Base-by-base conservation (phyloP, 2,888 invertebrate species). In the Camptogramma bilineatum region DNA sequence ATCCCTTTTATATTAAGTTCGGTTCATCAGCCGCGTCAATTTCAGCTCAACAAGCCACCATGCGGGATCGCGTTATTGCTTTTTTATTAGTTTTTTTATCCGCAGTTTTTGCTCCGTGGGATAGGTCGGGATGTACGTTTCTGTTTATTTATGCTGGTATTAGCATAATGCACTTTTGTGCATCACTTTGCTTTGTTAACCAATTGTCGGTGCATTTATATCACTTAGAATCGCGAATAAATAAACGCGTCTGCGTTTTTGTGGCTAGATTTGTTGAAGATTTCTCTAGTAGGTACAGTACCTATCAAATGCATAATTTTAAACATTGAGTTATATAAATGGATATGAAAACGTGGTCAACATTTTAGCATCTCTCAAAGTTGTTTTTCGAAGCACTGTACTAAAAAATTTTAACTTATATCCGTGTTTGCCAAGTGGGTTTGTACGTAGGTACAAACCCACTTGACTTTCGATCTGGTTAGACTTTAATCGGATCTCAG, bases 21-120 rank as follows among this genome's bases (percentile, higher is more conserved):
- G 87, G 85, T 87, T 90, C 83, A 92, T 92, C 90, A 86, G 88
- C 76, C 86, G 78, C 88, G 85, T 93, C 90, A 91, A 91, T 91
- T 88, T 87, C 81, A 80, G 79, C 85, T 87, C 86, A 92, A 91
- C 92, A 80, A 91, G 88, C 88, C 83, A 85, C 80, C 90, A 93
- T 93, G 93, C 93, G 93, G 93, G 93, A 91, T 90, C 82, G 83
- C 86, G 84, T 92, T 93, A 92, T 93, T 91, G 90, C 91, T 93
- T 93, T 93, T 93, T 93, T 93, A 93, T 93, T 93, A 87, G 87
- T 83, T 82, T 88, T 89, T 86, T 87, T 85, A 85, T 85, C 86
- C 87, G 87, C 87, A 85, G 89, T 92, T 92, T 91, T 90, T 86
- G 89, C 86, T 84, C 73, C 90, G 91, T 92, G 91, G 91, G 93